phyloP scores from a whole-genome alignment of 2,888 invertebrate genomes.

The Caradrina kadenii region DNA sequence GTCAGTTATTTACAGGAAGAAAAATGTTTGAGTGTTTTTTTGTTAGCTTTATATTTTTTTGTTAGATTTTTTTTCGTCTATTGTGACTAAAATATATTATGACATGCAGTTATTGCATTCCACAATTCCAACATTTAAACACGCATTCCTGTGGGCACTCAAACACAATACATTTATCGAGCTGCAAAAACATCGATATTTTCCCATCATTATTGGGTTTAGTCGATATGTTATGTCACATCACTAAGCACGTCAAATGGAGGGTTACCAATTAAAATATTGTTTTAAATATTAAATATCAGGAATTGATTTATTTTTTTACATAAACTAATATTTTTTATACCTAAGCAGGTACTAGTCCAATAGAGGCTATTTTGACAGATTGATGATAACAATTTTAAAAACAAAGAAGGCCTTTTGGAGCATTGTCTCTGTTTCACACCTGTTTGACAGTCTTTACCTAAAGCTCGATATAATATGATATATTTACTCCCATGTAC shows the following conservation, averaged over 20 bases:
- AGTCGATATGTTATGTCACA: constrained; percentile 22
- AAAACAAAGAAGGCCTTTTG: too few relatives aligned
- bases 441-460: too few relatives aligned
- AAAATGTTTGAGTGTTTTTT: constrained; percentile 66
- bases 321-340: too few relatives aligned
- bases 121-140: constrained; percentile 80
- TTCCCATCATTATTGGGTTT: constrained; percentile 43
- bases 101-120: constrained; percentile 85
- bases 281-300: too few relatives aligned
- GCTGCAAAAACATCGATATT: constrained; percentile 74
- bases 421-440: too few relatives aligned
- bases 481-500: too few relatives aligned
- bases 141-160: constrained; percentile 88
- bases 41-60: constrained; percentile 41
- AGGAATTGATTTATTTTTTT: not conserved
- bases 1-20: constrained; percentile 88
- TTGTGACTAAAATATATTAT: constrained; percentile 69
- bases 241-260: constrained; percentile 11
- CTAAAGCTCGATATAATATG: too few relatives aligned
- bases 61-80: constrained; percentile 55
- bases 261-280: too few relatives aligned
- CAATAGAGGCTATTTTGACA: too few relatives aligned
- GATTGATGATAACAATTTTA: too few relatives aligned
- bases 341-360: too few relatives aligned
- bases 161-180: constrained; percentile 81